Base-by-base conservation (phyloP, 2,888 invertebrate genomes). In the Caenorhabditis doughertyi region DNA sequence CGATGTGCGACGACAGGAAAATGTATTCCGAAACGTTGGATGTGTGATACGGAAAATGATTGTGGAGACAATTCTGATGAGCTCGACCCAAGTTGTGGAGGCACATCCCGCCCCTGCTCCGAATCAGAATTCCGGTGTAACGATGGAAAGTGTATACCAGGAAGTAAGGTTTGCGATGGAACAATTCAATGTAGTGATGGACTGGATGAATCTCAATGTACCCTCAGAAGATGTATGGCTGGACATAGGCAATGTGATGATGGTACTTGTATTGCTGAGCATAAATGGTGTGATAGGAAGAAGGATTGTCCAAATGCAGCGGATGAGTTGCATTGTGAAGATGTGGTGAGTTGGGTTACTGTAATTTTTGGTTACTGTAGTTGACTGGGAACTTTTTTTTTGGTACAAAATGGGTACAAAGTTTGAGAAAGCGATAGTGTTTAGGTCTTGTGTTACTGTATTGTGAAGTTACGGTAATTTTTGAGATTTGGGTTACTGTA, bases 151-250 rank as follows among this genome's bases (percentile, higher is more conserved):
- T 99, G 98, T 92, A 97, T 99, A 88, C 97, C 97, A 0, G 95
- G 96, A 88, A 95, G 95, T 81, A 96, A 97, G 95, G 95, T 96
- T 44, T 98, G 98, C 93, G 98, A 98, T 88, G 96, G 97, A 91
- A 97, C 97, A 3, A 84, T 87, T 25, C 97, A 98, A 92, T 98
- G 98, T 92, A 96, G 96, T 0, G 97, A 98, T 92, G 97, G 97
- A n/a, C 96, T 96, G 90, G 98, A 99, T 77, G 92, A 92, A 76
- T 83, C 83, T n/a, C 88, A 90, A 62, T 92, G 92, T 65, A 85
- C 87, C 8, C 73, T 85, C 58, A 60, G 88, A 47, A 88, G 85
- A 71, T 92, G 92, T 73, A 62, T 84, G 35, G 84, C 87, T 11
- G 91, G 89, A 21, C 86, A 89, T 74, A 70, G 87, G 7, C 89